phyloP scores from a whole-genome alignment of 2,797 vertebrate species.

The Xiphorhynchus erythropygius region DNA sequence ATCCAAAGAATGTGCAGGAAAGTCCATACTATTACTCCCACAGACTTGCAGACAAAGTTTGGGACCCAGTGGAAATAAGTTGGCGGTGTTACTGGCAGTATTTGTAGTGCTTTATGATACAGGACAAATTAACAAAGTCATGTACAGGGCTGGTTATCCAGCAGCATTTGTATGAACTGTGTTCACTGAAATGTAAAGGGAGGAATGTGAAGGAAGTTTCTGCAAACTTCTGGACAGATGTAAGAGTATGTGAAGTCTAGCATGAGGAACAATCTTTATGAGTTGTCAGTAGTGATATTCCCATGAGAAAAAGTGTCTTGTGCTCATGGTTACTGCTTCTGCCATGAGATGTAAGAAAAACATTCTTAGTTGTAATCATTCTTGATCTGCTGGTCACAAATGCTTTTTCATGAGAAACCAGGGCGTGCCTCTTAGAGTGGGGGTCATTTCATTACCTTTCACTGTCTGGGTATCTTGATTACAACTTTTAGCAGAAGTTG shows the following conservation, averaged over 20 bases:
- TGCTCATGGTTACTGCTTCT: neutral
- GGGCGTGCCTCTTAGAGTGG: neutral
- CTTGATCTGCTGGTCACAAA: neutral
- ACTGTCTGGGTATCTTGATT: neutral
- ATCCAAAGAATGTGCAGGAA: neutral
- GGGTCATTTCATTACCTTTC: neutral
- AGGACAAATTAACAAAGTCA: rapidly evolving
- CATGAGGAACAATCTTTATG: neutral
- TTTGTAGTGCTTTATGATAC: neutral
- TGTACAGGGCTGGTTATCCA: neutral
- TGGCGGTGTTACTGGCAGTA: neutral
- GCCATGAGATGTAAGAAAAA: neutral
- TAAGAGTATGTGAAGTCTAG: neutral
- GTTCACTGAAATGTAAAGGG: rapidly evolving
- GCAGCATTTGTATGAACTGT: neutral
- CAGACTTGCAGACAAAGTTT: neutral
- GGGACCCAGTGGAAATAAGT: neutral
- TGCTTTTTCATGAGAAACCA: neutral
- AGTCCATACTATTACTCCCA: neutral
- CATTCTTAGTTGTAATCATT: neutral
- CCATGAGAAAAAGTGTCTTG: neutral
- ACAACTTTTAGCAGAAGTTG: neutral
- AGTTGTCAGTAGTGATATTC: neutral
- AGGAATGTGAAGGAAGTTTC: neutral
- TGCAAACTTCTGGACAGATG: neutral